These are phyloP conservation scores for Octonoba sinensis DNA, from an alignment of 2,888 invertebrate species.

Conservation along the genomic window DNA sequence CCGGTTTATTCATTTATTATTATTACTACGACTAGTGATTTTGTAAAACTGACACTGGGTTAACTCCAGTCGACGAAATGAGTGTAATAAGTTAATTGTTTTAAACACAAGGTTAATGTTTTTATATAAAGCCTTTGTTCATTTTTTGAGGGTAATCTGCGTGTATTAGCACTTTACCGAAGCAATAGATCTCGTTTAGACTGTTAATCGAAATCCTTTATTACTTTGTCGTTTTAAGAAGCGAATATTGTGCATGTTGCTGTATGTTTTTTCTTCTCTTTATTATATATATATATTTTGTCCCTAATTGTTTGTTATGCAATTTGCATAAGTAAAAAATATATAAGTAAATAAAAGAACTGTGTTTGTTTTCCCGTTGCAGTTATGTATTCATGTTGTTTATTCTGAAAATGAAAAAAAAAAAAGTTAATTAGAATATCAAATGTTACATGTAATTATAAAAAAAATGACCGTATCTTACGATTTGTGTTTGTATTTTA, in stretches of 20 bases:
- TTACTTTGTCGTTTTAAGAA: conserved; percentile 45
- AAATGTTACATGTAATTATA: conserved; percentile 51
- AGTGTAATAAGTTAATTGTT: conserved; percentile 38
- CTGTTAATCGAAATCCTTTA: conserved; percentile 39
- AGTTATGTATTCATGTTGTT: conserved; percentile 58
- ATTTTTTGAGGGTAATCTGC: conserved; percentile 42
- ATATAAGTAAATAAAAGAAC: conserved; percentile 14
- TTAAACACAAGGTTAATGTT: conserved; percentile 18
- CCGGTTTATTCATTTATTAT: too few relatives aligned
- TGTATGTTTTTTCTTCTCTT: conserved; percentile 24
- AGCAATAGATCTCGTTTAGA: conserved; percentile 63
- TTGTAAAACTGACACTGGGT: too few relatives aligned
- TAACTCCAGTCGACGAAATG: too few relatives aligned
- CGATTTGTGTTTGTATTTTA: conserved; percentile 54
- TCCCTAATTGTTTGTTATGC: conserved; percentile 36
- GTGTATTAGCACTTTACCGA: conserved; percentile 40
- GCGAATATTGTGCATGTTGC: conserved; percentile 38
- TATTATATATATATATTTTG: conserved; percentile 42
- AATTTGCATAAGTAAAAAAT: conserved; percentile 36
- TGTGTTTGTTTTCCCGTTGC: conserved; percentile 38
- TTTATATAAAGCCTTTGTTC: conserved; percentile 49
- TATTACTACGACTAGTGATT: too few relatives aligned
- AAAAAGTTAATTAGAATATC: conserved; percentile 28
- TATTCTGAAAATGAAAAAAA: conserved; percentile 22
- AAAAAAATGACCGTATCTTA: conserved; percentile 24